These are phyloP conservation scores for Gonioctena quinquepunctata DNA, from an alignment of 1,140 invertebrate genomes.

Conservation along the genomic window DNA sequence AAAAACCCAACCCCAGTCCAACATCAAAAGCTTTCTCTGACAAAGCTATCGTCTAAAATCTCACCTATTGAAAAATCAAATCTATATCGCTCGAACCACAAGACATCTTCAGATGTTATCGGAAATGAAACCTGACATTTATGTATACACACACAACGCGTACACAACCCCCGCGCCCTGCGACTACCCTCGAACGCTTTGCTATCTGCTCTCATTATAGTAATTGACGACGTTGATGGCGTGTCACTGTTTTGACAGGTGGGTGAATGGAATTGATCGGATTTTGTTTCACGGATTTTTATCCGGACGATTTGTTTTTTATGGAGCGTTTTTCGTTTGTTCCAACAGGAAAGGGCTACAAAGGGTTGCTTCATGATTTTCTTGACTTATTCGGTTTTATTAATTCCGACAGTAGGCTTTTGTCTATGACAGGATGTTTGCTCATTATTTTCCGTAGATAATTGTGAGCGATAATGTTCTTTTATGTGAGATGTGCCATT, in stretches of 20 bases:
- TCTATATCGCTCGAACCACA: slow-evolving; percentile 34
- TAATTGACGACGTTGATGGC: slow-evolving; percentile 31
- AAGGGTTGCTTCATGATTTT: background rate
- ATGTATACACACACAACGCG: slow-evolving; percentile 21
- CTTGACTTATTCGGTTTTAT: background rate
- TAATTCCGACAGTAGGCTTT: background rate
- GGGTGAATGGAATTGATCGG: slow-evolving; percentile 36
- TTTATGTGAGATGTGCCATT: background rate
- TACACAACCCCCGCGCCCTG: slow-evolving; percentile 15
- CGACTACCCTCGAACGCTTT: background rate
- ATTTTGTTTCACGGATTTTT: slow-evolving; percentile 33
- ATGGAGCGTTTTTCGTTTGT: slow-evolving; percentile 19
- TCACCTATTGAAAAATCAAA: slow-evolving; percentile 45
- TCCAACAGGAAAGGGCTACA: background rate
- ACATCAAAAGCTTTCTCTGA: slow-evolving; percentile 2
- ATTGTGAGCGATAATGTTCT: background rate
- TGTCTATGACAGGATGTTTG: background rate
- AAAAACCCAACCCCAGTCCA: background rate
- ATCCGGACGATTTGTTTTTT: slow-evolving; percentile 31
- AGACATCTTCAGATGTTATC: slow-evolving; percentile 30
- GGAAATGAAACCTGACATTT: slow-evolving; percentile 43
- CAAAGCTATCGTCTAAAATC: slow-evolving; percentile 30
- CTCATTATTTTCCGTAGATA: background rate
- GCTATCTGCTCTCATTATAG: slow-evolving; percentile 35
- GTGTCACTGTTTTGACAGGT: slow-evolving; percentile 19